Evolutionary conservation across 2,797 vertebrate species (phyloP), one percentile per base, ranked within the genome.

Genomic region (Manis javanica): DNA sequence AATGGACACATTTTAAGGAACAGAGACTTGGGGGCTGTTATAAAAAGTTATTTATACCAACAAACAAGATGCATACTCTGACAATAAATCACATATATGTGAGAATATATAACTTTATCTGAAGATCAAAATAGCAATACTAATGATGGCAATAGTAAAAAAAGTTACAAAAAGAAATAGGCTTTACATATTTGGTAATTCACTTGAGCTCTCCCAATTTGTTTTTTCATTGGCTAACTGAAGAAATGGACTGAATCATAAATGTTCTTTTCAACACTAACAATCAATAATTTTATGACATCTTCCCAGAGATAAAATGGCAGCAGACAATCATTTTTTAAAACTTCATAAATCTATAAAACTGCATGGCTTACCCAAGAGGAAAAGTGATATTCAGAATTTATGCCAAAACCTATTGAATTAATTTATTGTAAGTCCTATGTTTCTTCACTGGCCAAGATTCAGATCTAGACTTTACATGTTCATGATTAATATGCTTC

Each of bases 391-490:
- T 71, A 74, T 92, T 96, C 72, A 68, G 29, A 95, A 84, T 91
- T 98, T 34, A 90, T 74, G 18, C 69, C 77, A 7, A 61, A 95
- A 90, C 46, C 11, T 9, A 90, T 3, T 2, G 75, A 96, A 95
- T 97, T 96, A 7, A 92, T 87, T 88, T 87, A 81, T 53, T 46
- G 3, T 75, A 83, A 93, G 51, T 90, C 1, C 61, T 91, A 8
- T 85, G 46, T 14, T 94, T 93, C 72, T 68, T 82, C 81, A 26
- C 63, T n/a, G 55, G 84, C 3, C 10, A 90, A 24, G 13, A 96
- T 93, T 92, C 2, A 77, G n/a, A 31, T 64, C 91, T 0, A 4
- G 9, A 64, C 12, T 5, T 55, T 82, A 15, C 9, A n/a, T 34
- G 6, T 75, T 84, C 49, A 14, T 81, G 78, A 92, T 89, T 78